Conservation (phyloP, 1,140 invertebrate species). For the Acyrthosiphon pisum region DNA sequence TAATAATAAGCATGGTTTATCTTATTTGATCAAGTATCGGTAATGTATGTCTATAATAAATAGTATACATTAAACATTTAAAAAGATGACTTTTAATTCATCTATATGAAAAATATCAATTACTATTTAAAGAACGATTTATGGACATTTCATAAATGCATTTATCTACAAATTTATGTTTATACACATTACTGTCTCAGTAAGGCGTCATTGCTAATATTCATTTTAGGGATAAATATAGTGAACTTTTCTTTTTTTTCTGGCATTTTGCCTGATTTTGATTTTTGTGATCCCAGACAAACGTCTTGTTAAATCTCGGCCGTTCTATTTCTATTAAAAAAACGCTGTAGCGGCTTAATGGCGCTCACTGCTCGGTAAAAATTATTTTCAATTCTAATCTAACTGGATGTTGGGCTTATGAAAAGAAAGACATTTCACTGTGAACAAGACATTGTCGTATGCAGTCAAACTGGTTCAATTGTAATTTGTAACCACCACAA, state of each 20-base stretch:
- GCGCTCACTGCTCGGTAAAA: background rate
- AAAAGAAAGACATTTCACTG: conserved; percentile 26
- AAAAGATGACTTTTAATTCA: background rate
- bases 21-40: background rate
- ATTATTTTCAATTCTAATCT: background rate
- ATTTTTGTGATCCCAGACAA: conserved; percentile 23
- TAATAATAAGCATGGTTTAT: background rate
- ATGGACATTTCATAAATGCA: background rate
- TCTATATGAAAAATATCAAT: background rate
- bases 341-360: background rate
- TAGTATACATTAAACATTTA: background rate
- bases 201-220: background rate
- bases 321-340: conserved; percentile 17
- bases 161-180: background rate
- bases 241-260: background rate
- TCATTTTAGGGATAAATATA: conserved; percentile 2
- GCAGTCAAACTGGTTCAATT: conserved; percentile 35
- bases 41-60: background rate
- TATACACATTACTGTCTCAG: background rate
- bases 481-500: background rate
- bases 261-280: background rate
- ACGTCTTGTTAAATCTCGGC: background rate
- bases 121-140: background rate
- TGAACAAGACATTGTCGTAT: conserved; percentile 2
- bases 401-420: background rate